A percentile compares a stretch with the other conserved stretches of the same genome.
These are phyloP conservation scores for Mongoloraphidia duomilia DNA, from an alignment of 2,888 invertebrate species.

Conservation along the genomic window DNA sequence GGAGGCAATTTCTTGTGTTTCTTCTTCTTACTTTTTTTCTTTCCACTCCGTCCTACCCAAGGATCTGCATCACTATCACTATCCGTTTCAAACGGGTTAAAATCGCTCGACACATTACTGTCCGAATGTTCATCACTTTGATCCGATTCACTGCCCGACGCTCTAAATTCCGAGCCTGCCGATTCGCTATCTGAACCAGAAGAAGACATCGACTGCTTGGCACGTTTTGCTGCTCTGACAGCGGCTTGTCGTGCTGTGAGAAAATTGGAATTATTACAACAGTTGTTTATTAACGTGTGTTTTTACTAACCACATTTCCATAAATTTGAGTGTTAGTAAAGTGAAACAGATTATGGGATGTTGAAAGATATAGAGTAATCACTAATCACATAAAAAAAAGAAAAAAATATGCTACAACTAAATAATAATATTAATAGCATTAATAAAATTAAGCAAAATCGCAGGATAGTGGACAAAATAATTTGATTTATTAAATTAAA, in stretches of 20 bases:
- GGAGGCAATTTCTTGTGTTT: slow-evolving; percentile 35
- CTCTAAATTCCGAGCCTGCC: slow-evolving; percentile 28
- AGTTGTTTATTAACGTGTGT: not conserved
- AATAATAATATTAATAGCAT: slow-evolving; percentile 2
- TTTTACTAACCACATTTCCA: no score
- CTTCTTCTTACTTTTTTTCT: slow-evolving; percentile 33
- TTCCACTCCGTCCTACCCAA: slow-evolving; percentile 57
- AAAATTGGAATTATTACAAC: slow-evolving; percentile 5
- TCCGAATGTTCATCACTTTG: slow-evolving; percentile 38
- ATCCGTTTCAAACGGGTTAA: slow-evolving; percentile 83
- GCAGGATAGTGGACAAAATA: no score
- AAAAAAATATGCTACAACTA: not conserved
- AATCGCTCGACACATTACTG: slow-evolving; percentile 61
- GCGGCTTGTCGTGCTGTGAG: slow-evolving; percentile 40
- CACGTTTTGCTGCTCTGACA: slow-evolving; percentile 40
- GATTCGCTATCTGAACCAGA: slow-evolving; percentile 11
- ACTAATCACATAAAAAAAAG: slow-evolving; percentile 5
- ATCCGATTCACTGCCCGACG: slow-evolving; percentile 30
- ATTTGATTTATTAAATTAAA: no score
- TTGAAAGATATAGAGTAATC: not conserved
- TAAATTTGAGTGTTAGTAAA: slow-evolving; percentile 25
- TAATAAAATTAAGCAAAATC: no score
- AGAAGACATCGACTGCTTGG: slow-evolving; percentile 22
- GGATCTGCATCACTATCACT: slow-evolving; percentile 74
- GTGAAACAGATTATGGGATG: slow-evolving; percentile 24